Percentiles rank a stretch among this genome's conserved stretches.
Evolutionary conservation across 2,113 vertebrate species (phyloP).

Genomic region (Oncorhynchus clarkii): DNA sequence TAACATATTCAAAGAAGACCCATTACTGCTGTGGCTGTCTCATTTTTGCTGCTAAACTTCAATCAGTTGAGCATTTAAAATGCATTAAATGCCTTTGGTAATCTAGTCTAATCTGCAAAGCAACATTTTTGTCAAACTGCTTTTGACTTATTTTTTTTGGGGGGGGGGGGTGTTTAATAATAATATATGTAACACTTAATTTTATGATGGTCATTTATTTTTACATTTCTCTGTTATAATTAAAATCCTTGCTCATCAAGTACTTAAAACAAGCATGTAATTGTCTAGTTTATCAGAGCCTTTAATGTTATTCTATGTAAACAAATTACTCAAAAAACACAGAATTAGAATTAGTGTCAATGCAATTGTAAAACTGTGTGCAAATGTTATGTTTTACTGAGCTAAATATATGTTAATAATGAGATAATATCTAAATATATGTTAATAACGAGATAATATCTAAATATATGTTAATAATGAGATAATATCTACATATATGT

Average conservation of each 20-base stretch:
- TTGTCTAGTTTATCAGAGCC: slow-evolving; percentile 74
- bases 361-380: slow-evolving; percentile 39
- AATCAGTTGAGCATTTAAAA: slow-evolving; percentile 80
- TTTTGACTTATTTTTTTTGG: no score
- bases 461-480: no score
- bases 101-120: slow-evolving; percentile 71
- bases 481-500: no score
- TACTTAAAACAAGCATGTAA: slow-evolving; percentile 70
- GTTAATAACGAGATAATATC: no score
- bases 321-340: slow-evolving; percentile 56
- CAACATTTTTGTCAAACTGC: slow-evolving; percentile 74
- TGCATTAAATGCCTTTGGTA: slow-evolving; percentile 70
- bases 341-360: slow-evolving; percentile 39
- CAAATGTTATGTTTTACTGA: slow-evolving; percentile 31
- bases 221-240: no score
- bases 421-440: background rate
- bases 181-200: slow-evolving; percentile 54
- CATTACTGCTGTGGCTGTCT: slow-evolving; percentile 74
- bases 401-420: background rate
- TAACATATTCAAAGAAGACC: slow-evolving; percentile 80
- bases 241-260: slow-evolving; percentile 38
- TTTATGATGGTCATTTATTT: slow-evolving; percentile 48
- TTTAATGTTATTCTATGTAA: slow-evolving; percentile 59
- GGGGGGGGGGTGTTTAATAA: no score
- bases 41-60: slow-evolving; percentile 74